phyloP scores from a whole-genome alignment of 2,797 vertebrate genomes.

The Manis javanica region DNA sequence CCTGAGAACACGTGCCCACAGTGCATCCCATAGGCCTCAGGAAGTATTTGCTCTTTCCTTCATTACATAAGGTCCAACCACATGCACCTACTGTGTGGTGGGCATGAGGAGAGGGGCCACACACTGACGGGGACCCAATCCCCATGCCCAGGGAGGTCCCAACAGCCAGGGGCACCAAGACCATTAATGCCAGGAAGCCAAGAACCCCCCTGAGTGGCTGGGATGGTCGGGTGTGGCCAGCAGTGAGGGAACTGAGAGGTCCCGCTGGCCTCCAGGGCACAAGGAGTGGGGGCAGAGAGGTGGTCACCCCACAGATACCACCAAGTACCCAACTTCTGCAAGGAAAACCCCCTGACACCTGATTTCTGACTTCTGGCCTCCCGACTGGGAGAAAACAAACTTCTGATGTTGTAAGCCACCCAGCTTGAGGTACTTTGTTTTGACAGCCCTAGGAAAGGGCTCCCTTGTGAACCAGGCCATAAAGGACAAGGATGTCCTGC shows the following conservation, averaged over 20 bases:
- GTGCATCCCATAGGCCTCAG: neutral
- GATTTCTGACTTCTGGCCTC: neutral
- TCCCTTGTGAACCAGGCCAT: neutral
- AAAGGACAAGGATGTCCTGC: neutral
- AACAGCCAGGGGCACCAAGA: neutral
- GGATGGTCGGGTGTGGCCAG: neutral
- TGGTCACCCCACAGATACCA: too few species aligned
- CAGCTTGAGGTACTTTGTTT: rapidly evolving
- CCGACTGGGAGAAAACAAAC: rapidly evolving
- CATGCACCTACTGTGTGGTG: neutral
- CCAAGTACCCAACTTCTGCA: too few species aligned
- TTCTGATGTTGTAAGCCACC: neutral
- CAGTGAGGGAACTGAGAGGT: rapidly evolving
- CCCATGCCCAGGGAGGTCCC: rapidly evolving
- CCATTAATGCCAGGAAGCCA: neutral
- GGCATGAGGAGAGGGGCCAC: too few species aligned
- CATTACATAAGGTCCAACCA: neutral
- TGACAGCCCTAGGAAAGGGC: neutral
- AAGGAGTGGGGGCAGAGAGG: neutral
- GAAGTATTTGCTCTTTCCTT: neutral
- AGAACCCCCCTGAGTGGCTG: neutral
- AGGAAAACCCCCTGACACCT: neutral
- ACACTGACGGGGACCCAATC: too few species aligned
- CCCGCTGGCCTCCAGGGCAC: neutral
- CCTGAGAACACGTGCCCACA: rapidly evolving